phyloP scores from a whole-genome alignment of 2,113 vertebrate species.

The Sceloporus undulatus region DNA sequence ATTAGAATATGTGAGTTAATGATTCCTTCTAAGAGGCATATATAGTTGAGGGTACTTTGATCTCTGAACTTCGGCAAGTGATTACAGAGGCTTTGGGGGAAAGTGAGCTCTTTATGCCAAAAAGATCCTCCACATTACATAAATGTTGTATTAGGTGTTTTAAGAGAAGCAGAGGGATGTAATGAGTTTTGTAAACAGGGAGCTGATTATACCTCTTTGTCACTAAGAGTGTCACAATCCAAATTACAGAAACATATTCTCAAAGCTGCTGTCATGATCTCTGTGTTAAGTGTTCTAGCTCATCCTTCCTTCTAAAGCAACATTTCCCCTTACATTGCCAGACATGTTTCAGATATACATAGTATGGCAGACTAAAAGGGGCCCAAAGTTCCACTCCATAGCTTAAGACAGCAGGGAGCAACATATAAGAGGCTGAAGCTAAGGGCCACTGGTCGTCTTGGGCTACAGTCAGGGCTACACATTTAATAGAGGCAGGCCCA shows the following conservation, averaged over 20 bases:
- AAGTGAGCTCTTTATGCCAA: not conserved
- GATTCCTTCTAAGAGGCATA: not conserved
- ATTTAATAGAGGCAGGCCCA: no score
- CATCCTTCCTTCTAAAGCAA: not conserved
- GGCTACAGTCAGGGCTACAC: no score
- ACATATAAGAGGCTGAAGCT: no score
- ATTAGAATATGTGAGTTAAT: constrained; percentile 34
- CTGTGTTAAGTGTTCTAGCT: not conserved
- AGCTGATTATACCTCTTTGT: not conserved
- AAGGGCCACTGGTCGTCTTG: no score
- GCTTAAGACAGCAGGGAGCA: not conserved
- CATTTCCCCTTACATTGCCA: not conserved
- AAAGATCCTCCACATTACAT: constrained; percentile 33
- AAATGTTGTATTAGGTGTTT: constrained; percentile 55
- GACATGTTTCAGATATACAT: not conserved
- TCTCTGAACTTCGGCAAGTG: constrained; percentile 36
- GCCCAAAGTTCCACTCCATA: no score
- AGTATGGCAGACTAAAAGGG: not conserved
- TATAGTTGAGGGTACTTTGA: constrained; percentile 43
- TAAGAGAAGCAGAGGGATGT: constrained; percentile 15
- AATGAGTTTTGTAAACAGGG: not conserved
- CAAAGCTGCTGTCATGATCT: not conserved
- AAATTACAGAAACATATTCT: not conserved
- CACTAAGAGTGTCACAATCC: not conserved
- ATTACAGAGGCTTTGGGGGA: constrained; percentile 6